Evolutionary conservation across 2,888 invertebrate genomes (phyloP).

Genomic region (Troides helena): DNA sequence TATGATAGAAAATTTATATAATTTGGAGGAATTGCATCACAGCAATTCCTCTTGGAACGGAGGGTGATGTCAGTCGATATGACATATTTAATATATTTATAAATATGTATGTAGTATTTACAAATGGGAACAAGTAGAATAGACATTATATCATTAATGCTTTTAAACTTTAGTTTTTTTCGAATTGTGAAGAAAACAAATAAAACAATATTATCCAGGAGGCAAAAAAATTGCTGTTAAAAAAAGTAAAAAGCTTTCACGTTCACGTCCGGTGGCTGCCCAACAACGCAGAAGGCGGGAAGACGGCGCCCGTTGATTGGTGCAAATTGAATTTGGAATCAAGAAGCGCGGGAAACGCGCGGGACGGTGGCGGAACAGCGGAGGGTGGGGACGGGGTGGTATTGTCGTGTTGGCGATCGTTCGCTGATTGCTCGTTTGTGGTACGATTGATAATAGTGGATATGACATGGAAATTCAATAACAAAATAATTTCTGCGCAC

Average conservation of each 20-base stretch:
- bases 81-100: no score
- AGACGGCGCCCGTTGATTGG: conserved; percentile 78
- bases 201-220: neutral
- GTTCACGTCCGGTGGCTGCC: conserved; percentile 62
- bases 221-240: conserved; percentile 19
- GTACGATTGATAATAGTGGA: conserved; percentile 59
- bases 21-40: no score
- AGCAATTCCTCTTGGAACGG: no score
- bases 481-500: neutral
- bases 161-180: neutral
- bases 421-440: conserved; percentile 80
- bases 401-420: conserved; percentile 80
- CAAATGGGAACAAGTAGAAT: no score
- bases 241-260: conserved; percentile 39
- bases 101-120: no score
- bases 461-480: conserved; percentile 31
- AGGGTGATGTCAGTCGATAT: no score
- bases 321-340: conserved; percentile 80
- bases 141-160: no score
- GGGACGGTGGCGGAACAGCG: conserved; percentile 33
- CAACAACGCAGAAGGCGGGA: conserved; percentile 72
- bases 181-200: neutral
- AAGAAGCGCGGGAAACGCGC: conserved; percentile 50
- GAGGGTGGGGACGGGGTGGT: conserved; percentile 47
- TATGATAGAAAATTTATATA: no score